Percentiles rank a stretch among this genome's conserved stretches.
These are phyloP conservation scores for Chitala chitala DNA, from an alignment of 2,113 vertebrate species.

Conservation along the genomic window DNA sequence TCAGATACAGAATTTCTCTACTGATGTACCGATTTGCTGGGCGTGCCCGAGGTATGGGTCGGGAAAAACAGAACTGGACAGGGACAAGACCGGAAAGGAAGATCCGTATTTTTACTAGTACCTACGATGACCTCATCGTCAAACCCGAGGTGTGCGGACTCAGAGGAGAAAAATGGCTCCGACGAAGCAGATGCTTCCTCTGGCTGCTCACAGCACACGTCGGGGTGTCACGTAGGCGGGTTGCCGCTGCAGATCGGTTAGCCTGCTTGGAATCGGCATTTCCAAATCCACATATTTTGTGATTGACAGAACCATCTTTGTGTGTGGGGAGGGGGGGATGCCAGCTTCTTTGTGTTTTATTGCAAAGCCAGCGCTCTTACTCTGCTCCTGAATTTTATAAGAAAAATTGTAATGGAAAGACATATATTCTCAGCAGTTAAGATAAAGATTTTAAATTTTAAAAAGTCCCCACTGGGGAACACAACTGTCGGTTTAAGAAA, in stretches of 20 bases:
- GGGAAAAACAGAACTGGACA: background rate
- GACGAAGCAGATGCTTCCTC: background rate
- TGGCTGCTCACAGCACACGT: slow-evolving; percentile 1
- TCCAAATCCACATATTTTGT: background rate
- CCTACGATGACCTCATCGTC: slow-evolving; percentile 20
- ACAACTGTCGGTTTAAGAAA: background rate
- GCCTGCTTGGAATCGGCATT: background rate
- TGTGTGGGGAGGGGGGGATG: slow-evolving; percentile 3
- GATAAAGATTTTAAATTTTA: no score
- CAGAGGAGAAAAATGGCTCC: slow-evolving; percentile 18
- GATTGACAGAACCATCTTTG: background rate
- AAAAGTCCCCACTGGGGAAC: background rate
- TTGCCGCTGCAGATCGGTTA: background rate
- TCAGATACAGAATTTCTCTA: slow-evolving; percentile 12
- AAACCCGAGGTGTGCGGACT: slow-evolving; percentile 15
- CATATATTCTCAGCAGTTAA: background rate
- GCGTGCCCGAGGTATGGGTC: background rate
- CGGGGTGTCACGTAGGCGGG: background rate
- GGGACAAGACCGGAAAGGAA: background rate
- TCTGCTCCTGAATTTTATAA: slow-evolving; percentile 9
- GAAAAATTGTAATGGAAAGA: background rate
- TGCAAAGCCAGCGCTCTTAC: background rate
- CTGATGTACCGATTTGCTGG: slow-evolving; percentile 8
- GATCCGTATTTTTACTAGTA: slow-evolving; percentile 18
- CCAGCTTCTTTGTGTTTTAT: background rate